Percentiles rank a stretch among this genome's conserved stretches.
phyloP scores from a whole-genome alignment of 1,140 invertebrate genomes.

The Melipona quadrifasciata region DNA sequence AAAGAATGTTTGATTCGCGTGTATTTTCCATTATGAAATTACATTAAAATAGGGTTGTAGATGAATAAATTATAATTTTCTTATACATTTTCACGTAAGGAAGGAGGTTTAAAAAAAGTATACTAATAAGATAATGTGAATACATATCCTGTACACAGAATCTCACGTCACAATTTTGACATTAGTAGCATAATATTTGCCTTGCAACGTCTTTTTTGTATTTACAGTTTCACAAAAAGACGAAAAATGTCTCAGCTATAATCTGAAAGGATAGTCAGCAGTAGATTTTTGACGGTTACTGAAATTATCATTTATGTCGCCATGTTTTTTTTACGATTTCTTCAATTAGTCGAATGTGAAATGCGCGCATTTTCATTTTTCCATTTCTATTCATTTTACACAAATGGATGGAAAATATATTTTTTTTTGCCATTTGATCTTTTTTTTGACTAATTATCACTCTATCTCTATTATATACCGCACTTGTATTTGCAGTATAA shows the following conservation, averaged over 20 bases:
- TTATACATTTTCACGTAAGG: background rate
- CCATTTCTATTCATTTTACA: background rate
- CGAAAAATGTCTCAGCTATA: background rate
- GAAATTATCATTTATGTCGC: background rate
- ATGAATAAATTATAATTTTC: background rate
- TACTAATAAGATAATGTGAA: background rate
- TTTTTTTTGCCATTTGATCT: background rate
- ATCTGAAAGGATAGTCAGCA: background rate
- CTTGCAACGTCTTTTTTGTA: background rate
- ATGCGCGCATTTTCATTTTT: background rate
- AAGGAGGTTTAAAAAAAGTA: background rate
- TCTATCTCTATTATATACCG: background rate
- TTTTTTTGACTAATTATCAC: no score
- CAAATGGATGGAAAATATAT: background rate
- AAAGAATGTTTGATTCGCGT: no score
- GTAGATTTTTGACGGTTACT: background rate
- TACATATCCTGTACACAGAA: no score
- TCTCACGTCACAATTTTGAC: no score
- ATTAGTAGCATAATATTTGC: no score
- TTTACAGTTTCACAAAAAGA: background rate
- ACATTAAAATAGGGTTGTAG: background rate
- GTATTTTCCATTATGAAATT: background rate
- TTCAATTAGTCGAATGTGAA: background rate
- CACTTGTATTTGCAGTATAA: background rate
- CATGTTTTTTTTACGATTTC: background rate